Conservation (phyloP, 2,113 vertebrate genomes). For the Spea bombifrons region DNA sequence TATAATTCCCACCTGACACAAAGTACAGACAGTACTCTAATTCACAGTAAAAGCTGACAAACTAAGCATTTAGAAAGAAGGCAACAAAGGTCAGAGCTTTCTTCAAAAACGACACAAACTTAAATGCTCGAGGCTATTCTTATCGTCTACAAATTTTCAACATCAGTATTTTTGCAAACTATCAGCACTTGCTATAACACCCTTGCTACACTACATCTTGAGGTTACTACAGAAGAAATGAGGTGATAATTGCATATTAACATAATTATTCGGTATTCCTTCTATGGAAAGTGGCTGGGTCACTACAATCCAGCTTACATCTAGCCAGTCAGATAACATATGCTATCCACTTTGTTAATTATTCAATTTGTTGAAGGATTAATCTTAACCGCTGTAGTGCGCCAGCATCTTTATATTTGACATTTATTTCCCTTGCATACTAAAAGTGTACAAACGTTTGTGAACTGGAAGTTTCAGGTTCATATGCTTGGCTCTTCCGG, state of each 20-base stretch:
- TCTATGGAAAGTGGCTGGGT: slow-evolving; percentile 76
- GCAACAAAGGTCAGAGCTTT: slow-evolving; percentile 69
- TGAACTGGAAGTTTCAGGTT: neutral
- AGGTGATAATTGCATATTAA: slow-evolving; percentile 95
- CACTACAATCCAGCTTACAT: slow-evolving; percentile 76
- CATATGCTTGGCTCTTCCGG: neutral
- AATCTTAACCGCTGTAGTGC: slow-evolving; percentile 67
- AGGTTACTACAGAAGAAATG: slow-evolving; percentile 83
- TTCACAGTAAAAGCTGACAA: slow-evolving; percentile 44
- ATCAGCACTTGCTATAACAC: slow-evolving; percentile 85
- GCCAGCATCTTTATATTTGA: slow-evolving; percentile 57
- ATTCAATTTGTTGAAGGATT: slow-evolving; percentile 65
- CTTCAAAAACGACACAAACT: slow-evolving; percentile 71
- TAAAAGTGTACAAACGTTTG: neutral
- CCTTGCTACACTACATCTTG: slow-evolving; percentile 75
- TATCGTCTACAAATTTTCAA: slow-evolving; percentile 72
- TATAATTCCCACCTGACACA: neutral
- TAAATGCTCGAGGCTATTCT: slow-evolving; percentile 67
- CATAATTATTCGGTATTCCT: slow-evolving; percentile 89
- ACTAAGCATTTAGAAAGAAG: slow-evolving; percentile 57
- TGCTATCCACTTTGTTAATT: slow-evolving; percentile 75
- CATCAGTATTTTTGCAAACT: slow-evolving; percentile 83
- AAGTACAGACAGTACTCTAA: neutral
- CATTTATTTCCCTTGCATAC: neutral
- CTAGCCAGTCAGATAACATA: slow-evolving; percentile 72